phyloP scores from a whole-genome alignment of 2,888 invertebrate genomes.

The Drosophila dives region DNA sequence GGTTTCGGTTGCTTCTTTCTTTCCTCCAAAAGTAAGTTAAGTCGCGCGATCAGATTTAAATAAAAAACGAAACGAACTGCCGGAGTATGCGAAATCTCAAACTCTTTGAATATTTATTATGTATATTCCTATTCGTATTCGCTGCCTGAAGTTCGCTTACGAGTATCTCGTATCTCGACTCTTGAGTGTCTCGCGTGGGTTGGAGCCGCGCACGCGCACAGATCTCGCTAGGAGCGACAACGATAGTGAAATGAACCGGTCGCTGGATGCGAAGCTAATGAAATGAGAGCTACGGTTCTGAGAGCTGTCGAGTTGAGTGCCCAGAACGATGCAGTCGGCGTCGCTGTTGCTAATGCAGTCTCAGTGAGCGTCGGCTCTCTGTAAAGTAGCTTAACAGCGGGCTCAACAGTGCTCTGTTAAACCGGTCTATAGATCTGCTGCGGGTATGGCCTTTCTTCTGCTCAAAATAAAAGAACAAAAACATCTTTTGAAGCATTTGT shows the following conservation, averaged over 20 bases:
- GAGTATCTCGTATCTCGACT: slow-evolving; percentile 10
- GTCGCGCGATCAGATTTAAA: slow-evolving; percentile 42
- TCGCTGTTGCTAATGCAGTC: slow-evolving; percentile 16
- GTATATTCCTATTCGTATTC: slow-evolving; percentile 15
- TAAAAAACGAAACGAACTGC: slow-evolving; percentile 48
- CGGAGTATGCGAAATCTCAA: slow-evolving; percentile 10
- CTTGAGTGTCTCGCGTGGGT: slow-evolving; percentile 68
- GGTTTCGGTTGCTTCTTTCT: slow-evolving; percentile 14
- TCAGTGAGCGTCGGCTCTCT: slow-evolving; percentile 23
- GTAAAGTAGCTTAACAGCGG: slow-evolving; percentile 7
- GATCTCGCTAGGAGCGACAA: slow-evolving; percentile 52
- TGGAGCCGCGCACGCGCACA: slow-evolving; percentile 73
- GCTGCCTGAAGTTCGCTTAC: slow-evolving; percentile 2
- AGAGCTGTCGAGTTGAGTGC: slow-evolving; percentile 68
- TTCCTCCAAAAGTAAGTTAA: background rate
- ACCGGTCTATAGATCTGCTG: slow-evolving; percentile 57
- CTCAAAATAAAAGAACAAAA: slow-evolving; percentile 11
- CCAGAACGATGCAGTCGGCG: slow-evolving; percentile 66
- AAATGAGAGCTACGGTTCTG: slow-evolving; percentile 79
- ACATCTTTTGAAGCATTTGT: slow-evolving; percentile 60
- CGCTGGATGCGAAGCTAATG: slow-evolving; percentile 74
- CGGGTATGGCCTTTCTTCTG: slow-evolving; percentile 38
- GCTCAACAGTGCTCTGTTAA: slow-evolving; percentile 62
- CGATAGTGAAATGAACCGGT: slow-evolving; percentile 57
- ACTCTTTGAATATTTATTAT: slow-evolving; percentile 15